Evolutionary conservation across 2,888 invertebrate genomes (phyloP).

Genomic region (Panorpa germanica): DNA sequence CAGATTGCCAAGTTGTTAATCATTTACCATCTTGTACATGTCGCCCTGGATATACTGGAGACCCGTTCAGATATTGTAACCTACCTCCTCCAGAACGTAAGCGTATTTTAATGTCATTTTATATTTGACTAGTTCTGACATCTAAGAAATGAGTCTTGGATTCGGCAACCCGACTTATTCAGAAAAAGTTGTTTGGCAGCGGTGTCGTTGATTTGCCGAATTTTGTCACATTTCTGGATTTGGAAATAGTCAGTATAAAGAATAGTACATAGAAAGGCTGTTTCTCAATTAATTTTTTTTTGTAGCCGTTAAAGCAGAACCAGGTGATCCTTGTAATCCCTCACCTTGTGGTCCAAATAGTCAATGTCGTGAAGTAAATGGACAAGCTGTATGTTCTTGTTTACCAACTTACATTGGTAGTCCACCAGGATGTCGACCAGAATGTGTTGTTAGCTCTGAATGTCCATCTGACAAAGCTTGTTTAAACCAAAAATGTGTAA

Average conservation of each 20-base stretch:
- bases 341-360: constrained; percentile 73
- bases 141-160: too few species aligned
- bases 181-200: too few species aligned
- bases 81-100: constrained; percentile 33
- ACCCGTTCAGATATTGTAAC: constrained; percentile 40
- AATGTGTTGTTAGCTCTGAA: constrained; percentile 52
- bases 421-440: constrained; percentile 53
- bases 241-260: too few species aligned
- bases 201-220: too few species aligned
- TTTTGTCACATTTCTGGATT: too few species aligned
- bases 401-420: constrained; percentile 39
- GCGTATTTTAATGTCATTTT: constrained; percentile 26
- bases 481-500: constrained; percentile 43
- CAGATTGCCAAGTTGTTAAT: constrained; percentile 42
- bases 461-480: constrained; percentile 48
- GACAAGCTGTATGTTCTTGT: constrained; percentile 54
- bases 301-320: constrained; percentile 24
- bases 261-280: too few species aligned
- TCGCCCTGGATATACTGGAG: constrained; percentile 36
- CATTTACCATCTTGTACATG: constrained; percentile 45
- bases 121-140: too few species aligned
- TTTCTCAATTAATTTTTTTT: too few species aligned
- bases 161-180: too few species aligned
- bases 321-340: constrained; percentile 47
- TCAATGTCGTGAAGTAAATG: constrained; percentile 50